Evolutionary conservation across 2,797 vertebrate species (phyloP), one percentile per base, ranked within the genome.

Genomic region (Vespertilio murinus): DNA sequence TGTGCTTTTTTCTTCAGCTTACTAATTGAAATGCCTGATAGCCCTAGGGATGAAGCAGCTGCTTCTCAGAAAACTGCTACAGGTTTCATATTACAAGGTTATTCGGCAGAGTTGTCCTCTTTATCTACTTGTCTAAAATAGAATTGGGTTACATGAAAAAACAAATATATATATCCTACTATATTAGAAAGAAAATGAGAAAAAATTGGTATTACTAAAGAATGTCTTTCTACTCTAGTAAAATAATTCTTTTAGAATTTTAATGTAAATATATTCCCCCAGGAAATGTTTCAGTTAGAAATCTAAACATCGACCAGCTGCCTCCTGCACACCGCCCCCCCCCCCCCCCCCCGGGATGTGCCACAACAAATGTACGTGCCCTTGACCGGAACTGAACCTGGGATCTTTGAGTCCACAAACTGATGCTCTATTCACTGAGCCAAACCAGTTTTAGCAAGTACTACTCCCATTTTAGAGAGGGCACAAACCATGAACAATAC

Each of bases 101-200:
- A 38, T 61, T 74, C 45, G 33, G 40, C 11, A 77, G 65, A 93
- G 18, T 40, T 38, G 28, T 45, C n/a, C 9, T 9, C 18, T 47
- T 89, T 30, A 59, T 54, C 28, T 88, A 8, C 64, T 94, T 74
- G 59, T 88, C 30, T 84, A 45, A 95, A 91, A 73, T 73, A 42
- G 54, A 69, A 71, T 40, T 64, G 80, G 33, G 30, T 73, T 71
- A 78, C 11, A 18, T 8, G 18, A 78, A 52, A 38, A 67, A 52
- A 42, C 42, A 40, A 77, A 59, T 47, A 47, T 9, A 45, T 0
- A 9, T 49, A 80, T 85, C 33, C 42, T 42, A 33, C 45, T 80
- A 38, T 7, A 49, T 70, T 86, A 10, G 33, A 81, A 91, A 81
- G 64, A 23, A 88, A 93, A 56, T 77, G 23, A 90, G 33, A 47